A percentile compares a stretch with the other conserved stretches of the same genome.
Conservation (phyloP, 2,113 vertebrate species). For the Hemichromis elongatus region DNA sequence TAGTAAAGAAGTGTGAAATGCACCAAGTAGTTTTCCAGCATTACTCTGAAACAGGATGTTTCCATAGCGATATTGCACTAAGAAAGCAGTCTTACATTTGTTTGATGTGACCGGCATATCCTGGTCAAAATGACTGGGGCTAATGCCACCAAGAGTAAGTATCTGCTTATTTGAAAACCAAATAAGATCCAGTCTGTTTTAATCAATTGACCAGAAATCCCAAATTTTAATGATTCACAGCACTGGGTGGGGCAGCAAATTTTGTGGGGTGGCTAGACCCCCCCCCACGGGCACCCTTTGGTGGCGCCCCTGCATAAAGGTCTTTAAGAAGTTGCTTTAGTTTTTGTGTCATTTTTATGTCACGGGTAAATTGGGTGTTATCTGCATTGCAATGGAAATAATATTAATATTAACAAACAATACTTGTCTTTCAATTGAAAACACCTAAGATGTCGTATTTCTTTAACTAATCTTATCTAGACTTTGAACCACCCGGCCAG, state of each 20-base stretch:
- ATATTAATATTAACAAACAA: background rate
- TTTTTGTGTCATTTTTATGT: rapidly evolving
- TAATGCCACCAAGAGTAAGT: background rate
- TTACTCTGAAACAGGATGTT: background rate
- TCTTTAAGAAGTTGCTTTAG: background rate
- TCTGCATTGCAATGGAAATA: background rate
- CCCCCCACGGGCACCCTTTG: no score
- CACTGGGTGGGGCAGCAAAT: rapidly evolving
- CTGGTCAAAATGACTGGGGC: background rate
- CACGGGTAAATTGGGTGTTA: background rate
- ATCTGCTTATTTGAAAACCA: background rate
- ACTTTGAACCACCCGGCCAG: background rate
- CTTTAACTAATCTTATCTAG: background rate
- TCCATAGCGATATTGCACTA: rapidly evolving
- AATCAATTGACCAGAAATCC: background rate
- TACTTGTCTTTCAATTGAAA: background rate
- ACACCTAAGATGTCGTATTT: background rate
- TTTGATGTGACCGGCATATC: rapidly evolving
- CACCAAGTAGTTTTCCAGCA: background rate
- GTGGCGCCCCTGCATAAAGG: rapidly evolving
- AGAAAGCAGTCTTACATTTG: rapidly evolving
- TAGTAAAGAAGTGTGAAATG: background rate
- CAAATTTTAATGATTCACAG: background rate
- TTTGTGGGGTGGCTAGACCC: rapidly evolving
- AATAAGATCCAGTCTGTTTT: background rate